Percentiles rank a stretch among this genome's conserved stretches.
These are phyloP conservation scores for Pseudococcus longispinus DNA, from an alignment of 2,888 invertebrate genomes.

Conservation along the genomic window DNA sequence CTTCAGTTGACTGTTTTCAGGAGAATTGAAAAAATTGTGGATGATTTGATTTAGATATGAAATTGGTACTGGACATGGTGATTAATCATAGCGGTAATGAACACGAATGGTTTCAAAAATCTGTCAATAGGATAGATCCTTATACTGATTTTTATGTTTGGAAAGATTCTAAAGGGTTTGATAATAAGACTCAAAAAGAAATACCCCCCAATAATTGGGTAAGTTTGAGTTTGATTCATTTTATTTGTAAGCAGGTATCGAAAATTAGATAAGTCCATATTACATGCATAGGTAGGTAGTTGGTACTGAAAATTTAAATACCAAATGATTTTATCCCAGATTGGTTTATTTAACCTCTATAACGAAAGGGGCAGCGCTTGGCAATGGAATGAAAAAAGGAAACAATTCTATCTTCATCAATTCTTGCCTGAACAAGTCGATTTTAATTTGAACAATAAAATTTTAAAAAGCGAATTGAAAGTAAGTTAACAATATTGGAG, in stretches of 20 bases:
- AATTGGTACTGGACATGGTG: slow-evolving; percentile 19
- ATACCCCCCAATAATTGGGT: slow-evolving; percentile 48
- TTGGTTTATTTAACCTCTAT: not conserved
- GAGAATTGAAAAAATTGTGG: not conserved
- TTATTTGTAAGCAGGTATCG: not conserved
- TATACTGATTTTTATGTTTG: slow-evolving; percentile 22
- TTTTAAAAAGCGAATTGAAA: slow-evolving; percentile 66
- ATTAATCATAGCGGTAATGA: not conserved
- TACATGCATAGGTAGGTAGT: not conserved
- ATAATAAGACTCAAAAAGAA: not conserved
- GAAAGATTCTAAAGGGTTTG: slow-evolving; percentile 54
- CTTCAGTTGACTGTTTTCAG: not conserved
- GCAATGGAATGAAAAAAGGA: slow-evolving; percentile 70
- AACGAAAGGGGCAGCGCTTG: slow-evolving; percentile 68
- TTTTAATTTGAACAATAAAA: slow-evolving; percentile 71
- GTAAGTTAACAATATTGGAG: too few species aligned
- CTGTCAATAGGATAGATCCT: not conserved
- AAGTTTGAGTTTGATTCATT: not conserved
- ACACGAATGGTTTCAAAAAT: slow-evolving; percentile 25
- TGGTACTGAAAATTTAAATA: not conserved
- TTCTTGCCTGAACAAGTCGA: slow-evolving; percentile 71
- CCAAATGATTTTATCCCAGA: not conserved
- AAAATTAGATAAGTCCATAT: not conserved
- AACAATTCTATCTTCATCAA: slow-evolving; percentile 75
- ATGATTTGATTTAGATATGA: slow-evolving; percentile 2